Base-by-base conservation (phyloP, 2,888 invertebrate genomes). In the Drosophila pullipes region DNA sequence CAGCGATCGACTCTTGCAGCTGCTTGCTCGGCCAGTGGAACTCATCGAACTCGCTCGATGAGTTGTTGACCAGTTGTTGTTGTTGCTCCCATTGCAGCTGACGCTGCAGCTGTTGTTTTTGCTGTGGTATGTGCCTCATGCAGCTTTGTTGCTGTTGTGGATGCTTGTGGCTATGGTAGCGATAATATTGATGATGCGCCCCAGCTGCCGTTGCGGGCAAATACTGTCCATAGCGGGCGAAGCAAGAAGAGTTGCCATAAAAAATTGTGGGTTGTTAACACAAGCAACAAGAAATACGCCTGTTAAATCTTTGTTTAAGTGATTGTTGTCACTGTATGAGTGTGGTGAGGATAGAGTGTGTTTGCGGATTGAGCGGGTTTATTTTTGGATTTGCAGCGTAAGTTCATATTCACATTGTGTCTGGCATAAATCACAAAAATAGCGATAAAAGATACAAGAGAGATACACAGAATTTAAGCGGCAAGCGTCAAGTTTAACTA, bases 141-240 rank as follows among this genome's bases (percentile, higher is more conserved):
- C 76, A 76, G 58, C 76, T 64, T 52, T 79, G 70, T 10, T 69
- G 74, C 25, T 71, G 71, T 33, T 76, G 83, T 47, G 63, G 67
- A 50, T 81, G 78, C 74, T 85, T 85, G 80, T 81, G 76, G 60
- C 71, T 81, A 75, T 81, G 88, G 77, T 90, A 90, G 76, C 91
- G 91, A 78, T 90, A 83, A 84, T 89, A 90, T 78, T 90, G 91
- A 87, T 91, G 91, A 85, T 91, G 90, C 76, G 90, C 82, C 69
- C 81, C 70, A 62, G 81, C 78, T 71, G 74, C 78, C 72, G 77
- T 82, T 81, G 84, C 83, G 70, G 91, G 90, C 76, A 89, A 81
- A 88, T 91, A 91, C 91, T 91, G 70, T 74, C 62, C 63, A 66
- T 60, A 6, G n/a, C 52, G 62, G 54, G n/a, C 54, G 53, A 52